Evolutionary conservation across 1,140 invertebrate species (phyloP), one percentile per base, ranked within the genome.

Genomic region (Cardiocondyla obscurior): DNA sequence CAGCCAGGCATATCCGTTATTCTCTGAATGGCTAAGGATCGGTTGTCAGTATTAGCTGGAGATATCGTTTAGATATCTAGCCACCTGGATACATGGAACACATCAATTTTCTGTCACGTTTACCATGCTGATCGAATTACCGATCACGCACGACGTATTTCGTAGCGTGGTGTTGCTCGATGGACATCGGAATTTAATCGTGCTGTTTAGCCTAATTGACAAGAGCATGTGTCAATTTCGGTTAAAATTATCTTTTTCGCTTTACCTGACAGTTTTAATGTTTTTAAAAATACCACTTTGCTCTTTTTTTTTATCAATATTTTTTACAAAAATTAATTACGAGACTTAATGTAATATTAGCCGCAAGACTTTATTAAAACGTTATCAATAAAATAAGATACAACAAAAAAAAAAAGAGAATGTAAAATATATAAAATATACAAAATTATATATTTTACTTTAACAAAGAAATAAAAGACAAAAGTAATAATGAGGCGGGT

Each of bases 31-130:
- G 81, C 81, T 69, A 73, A 67, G 82, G 85, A 76, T 79, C 67
- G 81, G 85, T 60, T 86, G 85, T 87, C 85, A 79, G 55, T 86
- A 72, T 86, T 86, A 73, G 81, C 81, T 53, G 25, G 72, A 76
- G 72, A 86, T 79, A 83, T 85, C 85, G 58, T 87, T 86, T 77
- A 76, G 85, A 83, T 86, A 86, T 67, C 73, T 30, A 62, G 57
- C 85, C 39, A 72, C 77, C 53, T 79, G 62, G 46, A 79, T 79
- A 73, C 77, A 58, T 39, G 53, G 74, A 69, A 79, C 77, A 57
- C 67, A 81, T 81, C 77, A 73, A 81, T 87, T 88, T 87, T 87
- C 82, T 81, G 86, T 88, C 86, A 84, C 62, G 82, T 87, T 87
- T 81, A 51, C 49, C 46, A 76, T 39, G 85, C 62, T 87, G 67